Evolutionary conservation across 1,140 invertebrate genomes (phyloP).

Genomic region (Macrocentrus cingulum): DNA sequence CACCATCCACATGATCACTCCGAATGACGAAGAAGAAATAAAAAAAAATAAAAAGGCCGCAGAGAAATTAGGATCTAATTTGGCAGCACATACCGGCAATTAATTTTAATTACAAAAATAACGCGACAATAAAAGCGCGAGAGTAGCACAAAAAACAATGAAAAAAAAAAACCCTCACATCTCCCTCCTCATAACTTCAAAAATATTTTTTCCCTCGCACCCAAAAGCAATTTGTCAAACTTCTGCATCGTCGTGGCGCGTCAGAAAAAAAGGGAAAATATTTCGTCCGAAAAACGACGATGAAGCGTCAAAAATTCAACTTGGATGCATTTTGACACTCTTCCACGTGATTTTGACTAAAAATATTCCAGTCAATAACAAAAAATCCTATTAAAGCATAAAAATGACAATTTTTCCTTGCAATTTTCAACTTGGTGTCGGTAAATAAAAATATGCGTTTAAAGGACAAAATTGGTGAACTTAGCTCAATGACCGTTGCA

Average conservation of each 20-base stretch:
- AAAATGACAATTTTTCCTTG: no score
- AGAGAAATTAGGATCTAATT: constrained; percentile 52
- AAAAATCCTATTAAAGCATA: no score
- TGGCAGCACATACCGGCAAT: constrained; percentile 52
- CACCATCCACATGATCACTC: background rate
- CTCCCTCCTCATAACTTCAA: background rate
- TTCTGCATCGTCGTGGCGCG: background rate
- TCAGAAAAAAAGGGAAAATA: no score
- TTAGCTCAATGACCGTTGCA: no score
- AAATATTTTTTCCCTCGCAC: constrained; percentile 12
- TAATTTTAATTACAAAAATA: constrained; percentile 57
- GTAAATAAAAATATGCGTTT: no score
- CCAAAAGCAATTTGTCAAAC: constrained; percentile 30
- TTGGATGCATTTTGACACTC: no score
- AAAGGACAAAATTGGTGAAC: no score
- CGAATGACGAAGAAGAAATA: constrained; percentile 11
- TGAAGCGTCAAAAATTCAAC: constrained; percentile 29
- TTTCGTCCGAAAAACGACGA: background rate
- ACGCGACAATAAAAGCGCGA: constrained; percentile 40
- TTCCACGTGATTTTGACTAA: no score
- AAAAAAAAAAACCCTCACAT: constrained; percentile 1
- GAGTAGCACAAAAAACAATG: no score
- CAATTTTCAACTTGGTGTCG: no score
- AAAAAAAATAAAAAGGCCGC: constrained; percentile 13
- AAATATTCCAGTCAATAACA: no score